A percentile compares a stretch with the other conserved stretches of the same genome.
phyloP scores from a whole-genome alignment of 1,140 invertebrate species.

The Sarcophaga peregrina region DNA sequence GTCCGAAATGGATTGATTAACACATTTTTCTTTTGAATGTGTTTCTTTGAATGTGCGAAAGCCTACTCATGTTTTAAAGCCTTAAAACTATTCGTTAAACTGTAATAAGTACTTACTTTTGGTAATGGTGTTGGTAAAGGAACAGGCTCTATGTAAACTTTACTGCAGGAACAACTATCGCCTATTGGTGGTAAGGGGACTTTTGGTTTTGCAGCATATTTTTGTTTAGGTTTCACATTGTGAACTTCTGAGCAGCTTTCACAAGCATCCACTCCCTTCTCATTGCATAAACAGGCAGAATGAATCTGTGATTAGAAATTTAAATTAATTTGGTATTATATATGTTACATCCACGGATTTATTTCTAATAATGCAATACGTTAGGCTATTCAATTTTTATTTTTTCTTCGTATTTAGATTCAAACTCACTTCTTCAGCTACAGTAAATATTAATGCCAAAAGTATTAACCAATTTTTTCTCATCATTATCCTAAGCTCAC shows the following conservation, averaged over 20 bases:
- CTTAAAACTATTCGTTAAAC: background rate
- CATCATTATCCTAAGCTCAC: background rate
- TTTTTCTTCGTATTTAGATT: background rate
- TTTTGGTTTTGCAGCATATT: constrained; percentile 50
- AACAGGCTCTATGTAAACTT: constrained; percentile 61
- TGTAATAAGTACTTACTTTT: constrained; percentile 58
- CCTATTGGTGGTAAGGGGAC: constrained; percentile 59
- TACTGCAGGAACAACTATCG: constrained; percentile 62
- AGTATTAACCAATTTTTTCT: background rate
- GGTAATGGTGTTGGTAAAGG: constrained; percentile 58
- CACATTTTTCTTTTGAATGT: too few relatives aligned
- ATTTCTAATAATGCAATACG: too few relatives aligned
- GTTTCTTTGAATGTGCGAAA: too few relatives aligned
- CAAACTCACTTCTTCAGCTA: background rate
- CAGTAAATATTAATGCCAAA: background rate
- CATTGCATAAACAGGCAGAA: constrained; percentile 62
- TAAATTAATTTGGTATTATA: background rate
- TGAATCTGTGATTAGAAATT: constrained; percentile 45
- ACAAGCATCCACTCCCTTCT: constrained; percentile 63
- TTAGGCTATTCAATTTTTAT: too few relatives aligned
- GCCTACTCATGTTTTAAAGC: too few relatives aligned
- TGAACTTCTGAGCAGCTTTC: constrained; percentile 52
- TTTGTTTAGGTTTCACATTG: constrained; percentile 54
- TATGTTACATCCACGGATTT: too few relatives aligned
- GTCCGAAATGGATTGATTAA: too few relatives aligned